A percentile compares a stretch with the other conserved stretches of the same genome.
Evolutionary conservation across 2,888 invertebrate species (phyloP).

Genomic region (Agriotes lineatus): DNA sequence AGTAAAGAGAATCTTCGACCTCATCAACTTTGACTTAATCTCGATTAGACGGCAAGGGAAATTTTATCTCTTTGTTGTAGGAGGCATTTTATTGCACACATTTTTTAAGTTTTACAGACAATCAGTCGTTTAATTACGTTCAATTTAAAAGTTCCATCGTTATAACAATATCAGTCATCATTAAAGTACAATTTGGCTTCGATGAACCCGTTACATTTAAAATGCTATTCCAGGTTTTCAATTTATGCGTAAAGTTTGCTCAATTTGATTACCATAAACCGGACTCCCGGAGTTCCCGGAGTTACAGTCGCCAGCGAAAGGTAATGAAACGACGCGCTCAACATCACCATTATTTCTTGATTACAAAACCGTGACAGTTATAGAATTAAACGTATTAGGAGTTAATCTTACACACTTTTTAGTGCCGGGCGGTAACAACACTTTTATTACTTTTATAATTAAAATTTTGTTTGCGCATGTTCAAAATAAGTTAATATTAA

Average conservation of each 20-base stretch:
- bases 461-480: conserved; percentile 38
- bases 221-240: conserved; percentile 5
- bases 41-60: background rate
- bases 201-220: conserved; percentile 4
- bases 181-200: conserved; percentile 5
- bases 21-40: background rate
- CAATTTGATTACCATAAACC: conserved; percentile 11
- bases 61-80: background rate
- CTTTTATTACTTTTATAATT: conserved; percentile 9
- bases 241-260: conserved; percentile 10
- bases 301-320: conserved; percentile 12
- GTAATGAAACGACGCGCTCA: conserved; percentile 12
- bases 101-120: background rate
- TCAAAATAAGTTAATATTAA: conserved; percentile 37
- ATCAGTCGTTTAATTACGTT: background rate
- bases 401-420: background rate
- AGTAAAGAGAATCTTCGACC: background rate
- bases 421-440: background rate
- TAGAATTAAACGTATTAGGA: background rate
- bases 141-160: background rate
- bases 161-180: background rate
- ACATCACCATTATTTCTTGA: conserved; percentile 9
- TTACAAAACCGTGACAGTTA: conserved; percentile 9
- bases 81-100: background rate
- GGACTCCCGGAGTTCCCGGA: conserved; percentile 5